These are phyloP conservation scores for Procambarus clarkii DNA, from an alignment of 1,140 invertebrate genomes.

Conservation along the genomic window DNA sequence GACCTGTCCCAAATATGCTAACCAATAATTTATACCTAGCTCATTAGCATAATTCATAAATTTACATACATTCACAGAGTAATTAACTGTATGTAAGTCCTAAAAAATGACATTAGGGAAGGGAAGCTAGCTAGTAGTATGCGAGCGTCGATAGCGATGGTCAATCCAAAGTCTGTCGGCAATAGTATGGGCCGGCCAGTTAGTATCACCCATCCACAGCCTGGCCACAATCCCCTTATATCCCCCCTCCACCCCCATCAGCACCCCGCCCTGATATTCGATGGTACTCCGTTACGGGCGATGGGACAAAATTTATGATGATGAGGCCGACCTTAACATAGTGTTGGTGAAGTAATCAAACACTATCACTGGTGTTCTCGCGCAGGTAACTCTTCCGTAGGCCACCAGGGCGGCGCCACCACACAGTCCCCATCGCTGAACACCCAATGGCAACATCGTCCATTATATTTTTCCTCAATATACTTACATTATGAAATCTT, in stretches of 20 bases:
- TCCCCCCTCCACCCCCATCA: background rate
- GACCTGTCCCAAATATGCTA: background rate
- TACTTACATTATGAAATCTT: background rate
- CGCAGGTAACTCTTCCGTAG: background rate
- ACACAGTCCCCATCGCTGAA: background rate
- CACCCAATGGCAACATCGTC: slow-evolving; percentile 1
- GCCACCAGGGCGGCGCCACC: slow-evolving; percentile 65
- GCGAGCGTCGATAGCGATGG: background rate
- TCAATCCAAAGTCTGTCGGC: background rate
- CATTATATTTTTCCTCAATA: slow-evolving; percentile 25
- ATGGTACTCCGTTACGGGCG: slow-evolving; percentile 3
- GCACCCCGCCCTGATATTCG: slow-evolving; percentile 2
- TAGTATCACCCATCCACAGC: no score
- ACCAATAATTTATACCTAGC: background rate
- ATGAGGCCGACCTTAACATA: slow-evolving; percentile 33
- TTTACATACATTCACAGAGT: background rate
- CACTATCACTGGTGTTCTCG: slow-evolving; percentile 35
- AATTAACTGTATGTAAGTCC: background rate
- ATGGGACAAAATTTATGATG: slow-evolving; percentile 48
- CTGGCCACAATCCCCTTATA: no score
- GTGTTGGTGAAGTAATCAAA: slow-evolving; percentile 36
- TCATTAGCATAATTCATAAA: slow-evolving; percentile 8
- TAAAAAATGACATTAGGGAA: background rate
- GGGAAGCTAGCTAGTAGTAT: background rate
- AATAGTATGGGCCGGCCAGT: no score